A percentile compares a stretch with the other conserved stretches of the same genome.
Evolutionary conservation across 2,113 vertebrate genomes (phyloP).

Genomic region (Gasterosteus nipponicus): DNA sequence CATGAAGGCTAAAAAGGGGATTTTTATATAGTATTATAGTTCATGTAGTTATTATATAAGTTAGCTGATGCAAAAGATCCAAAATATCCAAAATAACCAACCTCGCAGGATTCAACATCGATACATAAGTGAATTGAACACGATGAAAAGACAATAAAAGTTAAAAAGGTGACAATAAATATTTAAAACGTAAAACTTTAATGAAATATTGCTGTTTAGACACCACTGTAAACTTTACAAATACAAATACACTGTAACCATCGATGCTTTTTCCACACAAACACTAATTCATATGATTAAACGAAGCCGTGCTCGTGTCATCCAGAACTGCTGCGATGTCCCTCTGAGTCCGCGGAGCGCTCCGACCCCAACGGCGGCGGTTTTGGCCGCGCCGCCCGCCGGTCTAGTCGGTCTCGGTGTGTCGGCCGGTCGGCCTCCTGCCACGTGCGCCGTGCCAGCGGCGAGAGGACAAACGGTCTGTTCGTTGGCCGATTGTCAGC

Average conservation of each 20-base stretch:
- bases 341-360: background rate
- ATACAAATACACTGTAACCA: background rate
- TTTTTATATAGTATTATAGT: no score
- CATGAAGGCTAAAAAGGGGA: no score
- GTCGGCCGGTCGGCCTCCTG: constrained; percentile 46
- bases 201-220: background rate
- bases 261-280: background rate
- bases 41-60: no score
- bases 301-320: background rate
- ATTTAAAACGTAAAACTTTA: no score
- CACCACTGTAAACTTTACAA: background rate
- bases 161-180: no score
- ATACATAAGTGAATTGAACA: no score
- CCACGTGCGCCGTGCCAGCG: constrained; percentile 30
- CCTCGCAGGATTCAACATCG: no score
- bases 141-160: no score
- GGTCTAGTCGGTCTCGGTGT: constrained; percentile 40
- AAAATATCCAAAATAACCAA: no score
- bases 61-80: no score
- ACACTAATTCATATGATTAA: background rate
- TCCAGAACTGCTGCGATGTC: background rate
- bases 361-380: constrained; percentile 2
- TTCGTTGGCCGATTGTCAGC: constrained; percentile 28
- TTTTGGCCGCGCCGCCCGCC: constrained; percentile 23
- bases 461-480: constrained; percentile 38